Evolutionary conservation across 2,888 invertebrate species (phyloP), one percentile per base, ranked within the genome.

Genomic region (Epirrita christyi): DNA sequence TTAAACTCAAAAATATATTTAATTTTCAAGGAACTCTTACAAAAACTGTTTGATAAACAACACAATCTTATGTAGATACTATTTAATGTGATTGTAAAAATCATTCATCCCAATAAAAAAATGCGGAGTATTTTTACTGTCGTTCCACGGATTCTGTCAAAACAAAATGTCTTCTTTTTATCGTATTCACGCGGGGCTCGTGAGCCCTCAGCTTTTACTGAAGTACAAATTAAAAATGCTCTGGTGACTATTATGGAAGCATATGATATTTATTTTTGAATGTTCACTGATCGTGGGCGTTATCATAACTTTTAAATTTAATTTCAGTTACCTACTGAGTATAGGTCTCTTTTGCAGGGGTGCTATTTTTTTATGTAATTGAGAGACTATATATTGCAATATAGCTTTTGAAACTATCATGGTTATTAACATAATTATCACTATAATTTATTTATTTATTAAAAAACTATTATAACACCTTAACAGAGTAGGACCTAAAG

Each of bases 171-270:
- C 76, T 72, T 52, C 70, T 80, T 80, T 76, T 78, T 76, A 75
- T 63, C 76, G 67, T 75, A 64, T 73, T 76, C 74, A 70, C 72
- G 67, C 76, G 73, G 65, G 72, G 72, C 76, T 76, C 72, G 66
- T 68, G 73, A 74, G 71, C 75, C 85, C 85, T 79, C 79, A 76
- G 84, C 81, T 84, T 86, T 80, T 84, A 88, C 88, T 88, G 78
- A 85, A 88, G 88, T 88, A 89, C 85, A 89, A 88, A 89, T 88
- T 89, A 90, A 89, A 88, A 89, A 87, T 75, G 69, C 70, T 77
- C 68, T 60, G 71, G 75, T 72, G 68, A 1, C 43, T 79, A 83
- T 84, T 81, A 29, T 42, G 38, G 34, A 15, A 44, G 14, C 36
- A 27, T 52, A 10, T 62, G 54, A 47, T 58, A 68, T 70, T 13